Evolutionary conservation across 2,797 vertebrate species (phyloP).

Genomic region (Sciurus carolinensis): DNA sequence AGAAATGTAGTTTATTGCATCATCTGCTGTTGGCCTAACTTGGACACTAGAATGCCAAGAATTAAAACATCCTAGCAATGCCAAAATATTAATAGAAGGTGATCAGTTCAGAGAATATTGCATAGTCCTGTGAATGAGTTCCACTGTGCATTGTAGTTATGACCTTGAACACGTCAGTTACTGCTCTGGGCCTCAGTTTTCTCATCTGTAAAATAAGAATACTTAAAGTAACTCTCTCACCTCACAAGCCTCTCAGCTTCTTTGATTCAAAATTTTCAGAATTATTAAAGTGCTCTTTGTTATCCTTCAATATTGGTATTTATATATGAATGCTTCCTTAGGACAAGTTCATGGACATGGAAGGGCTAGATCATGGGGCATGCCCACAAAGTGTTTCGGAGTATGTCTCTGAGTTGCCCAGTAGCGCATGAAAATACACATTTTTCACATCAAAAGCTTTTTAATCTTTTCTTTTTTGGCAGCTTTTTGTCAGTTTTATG

Average conservation of each 20-base stretch:
- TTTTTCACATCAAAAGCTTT: not conserved
- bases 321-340: not conserved
- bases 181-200: not conserved
- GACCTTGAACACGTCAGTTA: not conserved
- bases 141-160: not conserved
- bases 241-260: not conserved
- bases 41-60: not conserved
- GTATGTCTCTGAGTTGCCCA: not conserved
- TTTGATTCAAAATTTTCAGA: constrained; percentile 47
- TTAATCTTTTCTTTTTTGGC: not conserved
- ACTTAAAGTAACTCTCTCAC: not conserved
- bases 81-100: not conserved
- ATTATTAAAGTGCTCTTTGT: not conserved
- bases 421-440: not conserved
- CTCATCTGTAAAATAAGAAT: not conserved
- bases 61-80: not conserved
- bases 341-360: not conserved
- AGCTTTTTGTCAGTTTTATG: not conserved
- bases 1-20: not conserved
- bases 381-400: not conserved
- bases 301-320: not conserved
- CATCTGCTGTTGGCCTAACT: not conserved
- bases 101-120: not conserved
- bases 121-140: not conserved
- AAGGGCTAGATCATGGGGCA: not conserved